Evolutionary conservation across 1,140 invertebrate species (phyloP).

Genomic region (Sycophaga agraensis): DNA sequence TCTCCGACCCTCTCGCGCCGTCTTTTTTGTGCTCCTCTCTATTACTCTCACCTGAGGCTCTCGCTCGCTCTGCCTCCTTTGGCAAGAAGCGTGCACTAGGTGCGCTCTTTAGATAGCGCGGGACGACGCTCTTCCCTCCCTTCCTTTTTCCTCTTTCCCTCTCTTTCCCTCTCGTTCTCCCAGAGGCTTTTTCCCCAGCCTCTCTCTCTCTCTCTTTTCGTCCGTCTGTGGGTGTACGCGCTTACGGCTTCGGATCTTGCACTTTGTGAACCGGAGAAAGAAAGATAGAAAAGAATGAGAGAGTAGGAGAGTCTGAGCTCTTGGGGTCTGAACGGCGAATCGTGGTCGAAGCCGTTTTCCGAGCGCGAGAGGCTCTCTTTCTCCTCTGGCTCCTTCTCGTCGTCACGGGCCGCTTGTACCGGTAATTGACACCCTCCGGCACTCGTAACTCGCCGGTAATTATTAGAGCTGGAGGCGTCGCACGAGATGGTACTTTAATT

Average conservation of each 20-base stretch:
- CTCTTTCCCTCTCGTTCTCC: neutral
- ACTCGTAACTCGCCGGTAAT: slow-evolving; percentile 17
- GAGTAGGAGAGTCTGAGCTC: too few species aligned
- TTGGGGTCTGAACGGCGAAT: too few species aligned
- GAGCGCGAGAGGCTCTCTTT: neutral
- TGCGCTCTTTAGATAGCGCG: too few species aligned
- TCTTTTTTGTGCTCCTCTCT: too few species aligned
- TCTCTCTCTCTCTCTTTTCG: neutral
- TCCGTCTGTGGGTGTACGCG: neutral
- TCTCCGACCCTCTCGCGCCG: too few species aligned
- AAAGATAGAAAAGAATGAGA: too few species aligned
- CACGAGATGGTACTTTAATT: slow-evolving; percentile 9
- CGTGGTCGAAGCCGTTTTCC: too few species aligned
- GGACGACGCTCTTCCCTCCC: neutral
- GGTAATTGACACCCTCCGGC: slow-evolving; percentile 21
- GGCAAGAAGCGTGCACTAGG: too few species aligned
- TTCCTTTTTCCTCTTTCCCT: neutral
- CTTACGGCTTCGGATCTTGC: too few species aligned
- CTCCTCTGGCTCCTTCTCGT: neutral
- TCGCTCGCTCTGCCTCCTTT: neutral
- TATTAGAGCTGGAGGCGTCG: slow-evolving; percentile 2
- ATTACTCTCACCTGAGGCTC: neutral
- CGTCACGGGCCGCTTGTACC: neutral
- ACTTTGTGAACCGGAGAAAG: too few species aligned
- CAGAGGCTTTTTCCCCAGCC: neutral